Evolutionary conservation across 2,797 vertebrate genomes (phyloP).

Genomic region (Xerus rutilus): DNA sequence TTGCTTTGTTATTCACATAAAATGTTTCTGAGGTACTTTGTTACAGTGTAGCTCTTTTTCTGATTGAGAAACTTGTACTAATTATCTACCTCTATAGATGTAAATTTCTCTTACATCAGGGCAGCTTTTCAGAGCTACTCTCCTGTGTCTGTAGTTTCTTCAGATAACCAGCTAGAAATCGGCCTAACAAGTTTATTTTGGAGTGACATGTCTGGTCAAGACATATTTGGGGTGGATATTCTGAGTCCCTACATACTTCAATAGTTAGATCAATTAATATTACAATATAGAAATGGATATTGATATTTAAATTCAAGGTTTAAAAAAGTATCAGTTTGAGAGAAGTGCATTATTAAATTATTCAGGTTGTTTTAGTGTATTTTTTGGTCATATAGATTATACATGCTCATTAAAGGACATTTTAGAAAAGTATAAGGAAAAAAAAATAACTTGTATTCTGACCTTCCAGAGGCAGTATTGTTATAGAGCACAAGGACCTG

Average conservation of each 20-base stretch:
- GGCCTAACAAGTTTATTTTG: neutral
- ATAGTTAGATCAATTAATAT: neutral
- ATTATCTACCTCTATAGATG: neutral
- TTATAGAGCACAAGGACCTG: too few species aligned
- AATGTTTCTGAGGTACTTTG: neutral
- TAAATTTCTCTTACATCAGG: neutral
- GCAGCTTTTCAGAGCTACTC: neutral
- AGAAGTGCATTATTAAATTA: neutral
- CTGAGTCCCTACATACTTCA: neutral
- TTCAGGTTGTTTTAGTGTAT: neutral
- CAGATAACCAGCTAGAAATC: neutral
- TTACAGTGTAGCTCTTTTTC: neutral
- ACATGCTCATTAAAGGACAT: neutral
- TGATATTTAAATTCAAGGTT: slow-evolving; percentile 17
- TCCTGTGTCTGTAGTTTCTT: neutral
- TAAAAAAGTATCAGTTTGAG: neutral
- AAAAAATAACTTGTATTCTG: neutral
- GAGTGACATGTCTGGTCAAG: neutral
- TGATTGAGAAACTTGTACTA: neutral
- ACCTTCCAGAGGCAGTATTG: neutral
- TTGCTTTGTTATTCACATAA: neutral
- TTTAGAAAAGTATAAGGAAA: neutral
- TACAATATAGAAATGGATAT: neutral
- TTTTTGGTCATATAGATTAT: neutral
- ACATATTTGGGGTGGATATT: neutral